A percentile compares a stretch with the other conserved stretches of the same genome.
These are phyloP conservation scores for Spea hammondii DNA, from an alignment of 2,797 vertebrate genomes.

Conservation along the genomic window DNA sequence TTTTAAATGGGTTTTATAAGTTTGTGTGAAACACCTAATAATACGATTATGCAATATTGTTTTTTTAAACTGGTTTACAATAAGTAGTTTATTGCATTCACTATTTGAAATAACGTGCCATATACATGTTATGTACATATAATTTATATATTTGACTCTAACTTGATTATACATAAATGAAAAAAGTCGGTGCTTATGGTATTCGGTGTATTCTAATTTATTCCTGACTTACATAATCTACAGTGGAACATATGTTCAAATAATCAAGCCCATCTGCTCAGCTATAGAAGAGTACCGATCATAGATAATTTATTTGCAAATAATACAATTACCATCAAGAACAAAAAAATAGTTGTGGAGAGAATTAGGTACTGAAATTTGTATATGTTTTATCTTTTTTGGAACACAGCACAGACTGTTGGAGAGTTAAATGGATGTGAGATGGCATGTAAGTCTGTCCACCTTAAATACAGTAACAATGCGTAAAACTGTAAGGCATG, in stretches of 20 bases:
- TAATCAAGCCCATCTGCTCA: background rate
- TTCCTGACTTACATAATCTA: background rate
- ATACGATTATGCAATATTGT: no score
- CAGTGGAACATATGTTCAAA: constrained; percentile 2
- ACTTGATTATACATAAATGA: background rate
- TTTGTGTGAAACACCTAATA: no score
- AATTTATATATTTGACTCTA: background rate
- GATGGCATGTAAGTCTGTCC: no score
- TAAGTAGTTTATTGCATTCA: background rate
- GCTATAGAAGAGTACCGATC: background rate
- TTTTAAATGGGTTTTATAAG: no score
- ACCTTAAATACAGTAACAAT: no score
- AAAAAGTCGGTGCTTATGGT: background rate
- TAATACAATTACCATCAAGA: constrained; percentile 10
- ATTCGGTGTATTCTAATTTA: constrained; percentile 8
- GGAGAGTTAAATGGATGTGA: no score
- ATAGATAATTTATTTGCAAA: constrained; percentile 1
- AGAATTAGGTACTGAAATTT: background rate
- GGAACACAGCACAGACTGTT: no score
- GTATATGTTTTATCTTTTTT: background rate
- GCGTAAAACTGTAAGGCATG: no score
- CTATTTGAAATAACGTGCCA: background rate
- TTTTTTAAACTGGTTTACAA: no score
- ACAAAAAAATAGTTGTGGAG: background rate
- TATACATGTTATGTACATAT: background rate